Base-by-base conservation (phyloP, 37 sponge, comb jelly and placozoan genomes). In the Ianthella basta region DNA sequence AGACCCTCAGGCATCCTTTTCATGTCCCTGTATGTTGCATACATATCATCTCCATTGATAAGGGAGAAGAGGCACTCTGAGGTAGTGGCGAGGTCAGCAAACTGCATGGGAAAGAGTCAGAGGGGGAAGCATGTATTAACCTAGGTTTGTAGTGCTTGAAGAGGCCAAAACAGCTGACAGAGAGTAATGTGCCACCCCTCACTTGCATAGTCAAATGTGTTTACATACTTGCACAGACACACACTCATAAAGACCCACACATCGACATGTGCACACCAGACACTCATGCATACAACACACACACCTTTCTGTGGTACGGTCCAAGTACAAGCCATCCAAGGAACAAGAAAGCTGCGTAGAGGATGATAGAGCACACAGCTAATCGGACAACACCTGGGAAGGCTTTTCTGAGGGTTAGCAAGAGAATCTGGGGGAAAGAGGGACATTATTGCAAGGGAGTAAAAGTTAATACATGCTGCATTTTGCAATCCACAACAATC, bases 21-120 rank as follows among this genome's bases (percentile, higher is more conserved):
- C 91, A 94, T 93, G 80, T 83, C 84, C 60, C 88, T 66, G 84
- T 91, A 98, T 0, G 99, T 96, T 74, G 80, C 77, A 75, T 86
- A 98, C 96, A 98, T 98, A 86, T 98, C 99, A 64, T 98, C 97
- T 70, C 99, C 99, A 72, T 98, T 98, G 85, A 98, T 61, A 6
- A 98, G 95, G 19, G 99, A 96, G 80, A 92, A 98, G 44, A 98
- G 92, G 63, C 89, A 90, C 80, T 98, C 99, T 20, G 95, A 91
- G 0, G 99, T 91, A 29, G 86, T 73, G 40, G 75, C 73, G 4
- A 93, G 87, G 57, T 93, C 87, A 1, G 81, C 40, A 60, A 98
- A 98, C 92, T 97, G 80, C 32, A 32, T 37, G 13, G 5, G 13
- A 37, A 32, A 72, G 20, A 72, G 27, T 20, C n/a, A n/a, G n/a